phyloP scores from a whole-genome alignment of 1,140 invertebrate genomes.

The Chelonus insularis region DNA sequence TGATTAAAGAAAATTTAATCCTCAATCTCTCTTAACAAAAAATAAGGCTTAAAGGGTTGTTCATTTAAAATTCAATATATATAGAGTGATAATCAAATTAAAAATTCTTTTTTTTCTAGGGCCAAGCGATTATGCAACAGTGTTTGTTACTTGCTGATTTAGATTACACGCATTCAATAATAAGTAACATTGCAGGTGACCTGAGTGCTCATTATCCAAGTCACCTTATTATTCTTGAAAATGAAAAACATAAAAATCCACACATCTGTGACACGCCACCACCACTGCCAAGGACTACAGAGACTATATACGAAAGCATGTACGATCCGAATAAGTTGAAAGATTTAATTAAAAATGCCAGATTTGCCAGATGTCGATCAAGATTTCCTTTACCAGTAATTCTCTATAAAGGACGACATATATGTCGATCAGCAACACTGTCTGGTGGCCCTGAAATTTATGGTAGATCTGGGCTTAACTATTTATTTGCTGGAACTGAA shows the following conservation, averaged over 20 bases:
- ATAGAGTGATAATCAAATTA: no score
- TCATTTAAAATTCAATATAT: no score
- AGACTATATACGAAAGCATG: constrained; percentile 67
- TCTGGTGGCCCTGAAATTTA: constrained; percentile 77
- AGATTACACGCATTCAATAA: constrained; percentile 67
- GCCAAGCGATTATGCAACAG: constrained; percentile 65
- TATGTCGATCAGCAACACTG: constrained; percentile 72
- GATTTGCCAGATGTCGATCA: constrained; percentile 70
- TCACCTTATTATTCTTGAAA: constrained; percentile 72
- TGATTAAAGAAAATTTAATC: no score
- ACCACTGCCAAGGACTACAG: constrained; percentile 52
- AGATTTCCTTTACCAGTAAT: constrained; percentile 82
- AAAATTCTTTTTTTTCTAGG: no score
- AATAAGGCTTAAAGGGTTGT: no score
- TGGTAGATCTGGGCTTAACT: constrained; percentile 67
- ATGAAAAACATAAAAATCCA: constrained; percentile 61
- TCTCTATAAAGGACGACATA: constrained; percentile 74
- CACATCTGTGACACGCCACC: constrained; percentile 44
- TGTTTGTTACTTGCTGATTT: constrained; percentile 66
- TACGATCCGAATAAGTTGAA: constrained; percentile 65
- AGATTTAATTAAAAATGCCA: constrained; percentile 67
- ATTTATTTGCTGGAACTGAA: constrained; percentile 55
- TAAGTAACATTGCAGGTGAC: constrained; percentile 71
- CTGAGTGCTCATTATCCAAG: constrained; percentile 77
- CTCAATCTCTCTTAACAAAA: no score